A percentile compares a stretch with the other conserved stretches of the same genome.
These are phyloP conservation scores for Ascidia mentula DNA, from an alignment of 23 tunicate genomes.

Conservation along the genomic window DNA sequence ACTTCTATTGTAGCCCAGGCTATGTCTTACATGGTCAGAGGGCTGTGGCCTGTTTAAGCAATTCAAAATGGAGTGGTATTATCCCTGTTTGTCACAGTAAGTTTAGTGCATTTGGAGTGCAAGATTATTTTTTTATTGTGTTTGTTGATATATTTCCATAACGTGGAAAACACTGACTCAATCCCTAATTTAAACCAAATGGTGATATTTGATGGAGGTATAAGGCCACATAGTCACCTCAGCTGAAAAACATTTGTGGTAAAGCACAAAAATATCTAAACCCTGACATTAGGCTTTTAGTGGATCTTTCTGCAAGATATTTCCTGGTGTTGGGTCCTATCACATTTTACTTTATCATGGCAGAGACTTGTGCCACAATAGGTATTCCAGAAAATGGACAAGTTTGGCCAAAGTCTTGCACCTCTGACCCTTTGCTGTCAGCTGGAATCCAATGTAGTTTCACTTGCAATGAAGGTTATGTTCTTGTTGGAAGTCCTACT, in stretches of 20 bases:
- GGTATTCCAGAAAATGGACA: slow-evolving; percentile 51
- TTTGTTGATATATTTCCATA: no score
- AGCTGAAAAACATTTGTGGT: no score
- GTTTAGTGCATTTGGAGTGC: background rate
- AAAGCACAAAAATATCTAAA: no score
- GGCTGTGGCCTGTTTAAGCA: slow-evolving; percentile 25
- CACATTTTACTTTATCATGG: background rate
- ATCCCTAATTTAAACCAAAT: no score
- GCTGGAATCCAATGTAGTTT: slow-evolving; percentile 53
- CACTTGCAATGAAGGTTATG: slow-evolving; percentile 50
- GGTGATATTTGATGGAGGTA: no score
- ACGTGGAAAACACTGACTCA: no score
- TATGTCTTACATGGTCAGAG: slow-evolving; percentile 42
- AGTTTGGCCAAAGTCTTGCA: slow-evolving; percentile 44
- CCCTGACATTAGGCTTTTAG: no score
- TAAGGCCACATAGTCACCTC: no score
- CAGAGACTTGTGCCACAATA: slow-evolving; percentile 60
- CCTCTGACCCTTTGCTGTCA: slow-evolving; percentile 23
- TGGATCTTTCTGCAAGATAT: no score
- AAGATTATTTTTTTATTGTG: no score
- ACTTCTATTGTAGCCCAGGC: slow-evolving; percentile 42
- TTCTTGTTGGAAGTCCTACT: slow-evolving; percentile 68
- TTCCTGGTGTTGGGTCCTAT: background rate
- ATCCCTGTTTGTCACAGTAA: slow-evolving; percentile 61
- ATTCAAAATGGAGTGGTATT: slow-evolving; percentile 61